These are phyloP conservation scores for Actinernus sp. DNA, from an alignment of 92 coral and sea anemone genomes.

Conservation along the genomic window DNA sequence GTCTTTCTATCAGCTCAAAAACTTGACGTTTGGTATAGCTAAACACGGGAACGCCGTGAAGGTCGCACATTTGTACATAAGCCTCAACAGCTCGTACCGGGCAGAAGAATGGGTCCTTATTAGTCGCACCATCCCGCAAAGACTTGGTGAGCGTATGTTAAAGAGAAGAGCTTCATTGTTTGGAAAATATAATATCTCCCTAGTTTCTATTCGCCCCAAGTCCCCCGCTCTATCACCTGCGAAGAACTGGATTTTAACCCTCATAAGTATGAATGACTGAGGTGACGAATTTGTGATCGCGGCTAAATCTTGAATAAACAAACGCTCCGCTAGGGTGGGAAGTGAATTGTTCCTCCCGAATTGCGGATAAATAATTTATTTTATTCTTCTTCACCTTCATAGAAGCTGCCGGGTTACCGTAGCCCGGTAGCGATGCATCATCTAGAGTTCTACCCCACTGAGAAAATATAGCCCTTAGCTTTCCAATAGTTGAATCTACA, in stretches of 20 bases:
- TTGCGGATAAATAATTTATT: slow-evolving; percentile 6
- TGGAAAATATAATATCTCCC: neutral
- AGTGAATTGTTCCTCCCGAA: slow-evolving; percentile 43
- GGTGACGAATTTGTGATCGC: slow-evolving; percentile 3
- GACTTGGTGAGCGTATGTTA: slow-evolving; percentile 14
- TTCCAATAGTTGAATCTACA: slow-evolving; percentile 7
- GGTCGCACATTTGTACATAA: neutral
- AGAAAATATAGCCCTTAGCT: slow-evolving; percentile 14
- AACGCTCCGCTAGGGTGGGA: slow-evolving; percentile 39
- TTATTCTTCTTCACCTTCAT: slow-evolving; percentile 7
- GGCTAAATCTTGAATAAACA: slow-evolving; percentile 33
- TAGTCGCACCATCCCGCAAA: slow-evolving; percentile 10
- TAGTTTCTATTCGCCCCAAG: neutral
- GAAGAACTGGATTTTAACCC: neutral
- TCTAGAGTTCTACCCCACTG: slow-evolving; percentile 13
- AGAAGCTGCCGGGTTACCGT: slow-evolving; percentile 39
- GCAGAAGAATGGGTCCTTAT: neutral
- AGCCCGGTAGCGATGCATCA: slow-evolving; percentile 22
- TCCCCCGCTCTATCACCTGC: neutral
- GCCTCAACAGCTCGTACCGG: neutral
- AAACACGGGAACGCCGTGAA: no score
- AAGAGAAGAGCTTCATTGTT: slow-evolving; percentile 1
- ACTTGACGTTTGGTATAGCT: no score
- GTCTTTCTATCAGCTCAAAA: no score
- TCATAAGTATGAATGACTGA: neutral